Evolutionary conservation across 2,113 vertebrate genomes (phyloP).

Genomic region (Psittacus erithacus): DNA sequence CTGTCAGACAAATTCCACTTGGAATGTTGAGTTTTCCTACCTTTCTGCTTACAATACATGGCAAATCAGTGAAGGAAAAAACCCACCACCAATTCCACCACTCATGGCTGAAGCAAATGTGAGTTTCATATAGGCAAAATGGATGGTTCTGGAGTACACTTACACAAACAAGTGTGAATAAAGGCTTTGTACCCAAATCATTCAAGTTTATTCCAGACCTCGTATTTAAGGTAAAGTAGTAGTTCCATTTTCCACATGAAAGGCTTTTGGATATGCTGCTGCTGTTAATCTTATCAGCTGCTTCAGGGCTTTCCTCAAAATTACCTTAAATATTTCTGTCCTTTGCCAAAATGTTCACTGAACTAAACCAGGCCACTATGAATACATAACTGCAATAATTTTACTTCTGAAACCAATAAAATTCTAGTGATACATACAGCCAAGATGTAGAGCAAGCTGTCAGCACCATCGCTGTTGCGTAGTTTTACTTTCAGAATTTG

Average conservation of each 20-base stretch:
- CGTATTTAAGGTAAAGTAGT: slow-evolving; percentile 41
- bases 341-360: neutral
- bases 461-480: neutral
- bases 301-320: neutral
- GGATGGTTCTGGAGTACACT: neutral
- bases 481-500: slow-evolving; percentile 64
- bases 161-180: slow-evolving; percentile 30
- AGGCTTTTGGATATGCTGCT: neutral
- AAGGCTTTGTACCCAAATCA: slow-evolving; percentile 34
- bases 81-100: neutral
- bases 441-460: neutral
- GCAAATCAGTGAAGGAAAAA: neutral
- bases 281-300: neutral
- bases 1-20: neutral
- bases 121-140: neutral
- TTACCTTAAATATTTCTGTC: neutral
- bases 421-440: neutral
- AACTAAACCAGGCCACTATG: slow-evolving; percentile 4
- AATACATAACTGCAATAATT: neutral
- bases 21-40: neutral
- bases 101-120: neutral
- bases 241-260: slow-evolving; percentile 14
- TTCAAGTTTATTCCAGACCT: slow-evolving; percentile 67
- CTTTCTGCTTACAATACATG: neutral
- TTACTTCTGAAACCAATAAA: slow-evolving; percentile 13